phyloP scores from a whole-genome alignment of 2,797 vertebrate genomes.

The Borostomias antarcticus region DNA sequence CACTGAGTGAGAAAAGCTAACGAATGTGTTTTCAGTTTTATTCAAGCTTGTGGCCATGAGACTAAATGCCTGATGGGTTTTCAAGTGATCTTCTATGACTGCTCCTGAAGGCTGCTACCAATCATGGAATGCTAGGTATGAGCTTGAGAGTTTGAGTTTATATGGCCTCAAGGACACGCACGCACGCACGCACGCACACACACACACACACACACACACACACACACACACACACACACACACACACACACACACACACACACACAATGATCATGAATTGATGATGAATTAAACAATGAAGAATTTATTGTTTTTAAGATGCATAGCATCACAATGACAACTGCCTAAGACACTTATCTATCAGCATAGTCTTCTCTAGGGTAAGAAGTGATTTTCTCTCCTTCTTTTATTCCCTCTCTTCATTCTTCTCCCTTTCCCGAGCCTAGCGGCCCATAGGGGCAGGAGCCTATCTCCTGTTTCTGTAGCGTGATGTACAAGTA shows the following conservation, averaged over 20 bases:
- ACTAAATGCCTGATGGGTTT: conserved; percentile 45
- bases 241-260: not conserved
- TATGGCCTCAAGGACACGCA: too few species aligned
- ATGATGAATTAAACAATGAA: conserved; percentile 15
- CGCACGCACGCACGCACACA: not conserved
- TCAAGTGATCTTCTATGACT: conserved; percentile 8
- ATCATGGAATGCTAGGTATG: conserved; percentile 6
- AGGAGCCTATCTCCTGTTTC: too few species aligned
- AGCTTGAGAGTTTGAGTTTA: too few species aligned
- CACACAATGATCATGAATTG: conserved; percentile 4
- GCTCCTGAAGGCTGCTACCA: not conserved
- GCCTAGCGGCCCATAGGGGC: too few species aligned
- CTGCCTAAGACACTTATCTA: conserved; percentile 4
- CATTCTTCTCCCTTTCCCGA: too few species aligned
- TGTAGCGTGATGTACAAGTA: too few species aligned
- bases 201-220: not conserved
- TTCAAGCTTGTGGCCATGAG: conserved; percentile 13
- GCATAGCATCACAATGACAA: conserved; percentile 5
- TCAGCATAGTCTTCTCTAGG: too few species aligned
- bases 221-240: not conserved
- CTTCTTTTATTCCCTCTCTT: not conserved
- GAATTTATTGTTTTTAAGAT: conserved; percentile 16
- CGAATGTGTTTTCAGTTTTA: too few species aligned
- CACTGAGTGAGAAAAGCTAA: too few species aligned
- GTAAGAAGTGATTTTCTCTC: too few species aligned